Evolutionary conservation across 2,113 vertebrate species (phyloP).

Genomic region (Mystacornis crossleyi): DNA sequence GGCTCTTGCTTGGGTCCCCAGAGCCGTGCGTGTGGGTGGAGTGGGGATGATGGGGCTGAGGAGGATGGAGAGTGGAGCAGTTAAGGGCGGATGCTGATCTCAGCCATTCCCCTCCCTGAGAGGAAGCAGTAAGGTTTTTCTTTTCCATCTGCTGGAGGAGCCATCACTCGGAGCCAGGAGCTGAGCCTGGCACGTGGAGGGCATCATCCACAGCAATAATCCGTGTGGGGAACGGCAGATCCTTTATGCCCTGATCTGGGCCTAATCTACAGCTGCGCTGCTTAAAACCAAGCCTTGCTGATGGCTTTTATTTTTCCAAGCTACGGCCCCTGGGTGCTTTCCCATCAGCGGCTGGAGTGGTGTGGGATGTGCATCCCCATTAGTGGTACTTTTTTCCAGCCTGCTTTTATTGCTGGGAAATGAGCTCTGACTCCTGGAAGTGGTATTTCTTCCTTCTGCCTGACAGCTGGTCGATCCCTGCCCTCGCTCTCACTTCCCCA

Average conservation of each 20-base stretch:
- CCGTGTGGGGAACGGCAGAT: background rate
- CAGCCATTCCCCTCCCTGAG: background rate
- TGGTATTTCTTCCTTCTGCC: slow-evolving; percentile 27
- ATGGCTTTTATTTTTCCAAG: background rate
- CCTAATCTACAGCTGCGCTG: background rate
- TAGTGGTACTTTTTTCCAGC: background rate
- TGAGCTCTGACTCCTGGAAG: slow-evolving; percentile 39
- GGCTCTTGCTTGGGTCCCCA: background rate
- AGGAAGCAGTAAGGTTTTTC: background rate
- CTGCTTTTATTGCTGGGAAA: slow-evolving; percentile 25
- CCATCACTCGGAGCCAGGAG: background rate
- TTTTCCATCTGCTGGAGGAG: background rate
- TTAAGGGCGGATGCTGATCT: background rate
- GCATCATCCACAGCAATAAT: background rate
- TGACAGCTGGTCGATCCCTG: slow-evolving; percentile 29
- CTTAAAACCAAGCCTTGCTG: background rate
- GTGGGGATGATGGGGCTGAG: background rate
- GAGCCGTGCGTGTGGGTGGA: background rate
- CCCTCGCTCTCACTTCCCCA: background rate
- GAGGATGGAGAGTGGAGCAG: background rate
- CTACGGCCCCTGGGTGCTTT: background rate
- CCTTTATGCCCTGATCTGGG: background rate
- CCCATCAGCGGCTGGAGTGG: rapidly evolving
- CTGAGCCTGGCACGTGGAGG: rapidly evolving
- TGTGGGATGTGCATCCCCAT: background rate